A percentile compares a stretch with the other conserved stretches of the same genome.
Evolutionary conservation across 2,113 vertebrate species (phyloP).

Genomic region (Chaetodon trifascialis): DNA sequence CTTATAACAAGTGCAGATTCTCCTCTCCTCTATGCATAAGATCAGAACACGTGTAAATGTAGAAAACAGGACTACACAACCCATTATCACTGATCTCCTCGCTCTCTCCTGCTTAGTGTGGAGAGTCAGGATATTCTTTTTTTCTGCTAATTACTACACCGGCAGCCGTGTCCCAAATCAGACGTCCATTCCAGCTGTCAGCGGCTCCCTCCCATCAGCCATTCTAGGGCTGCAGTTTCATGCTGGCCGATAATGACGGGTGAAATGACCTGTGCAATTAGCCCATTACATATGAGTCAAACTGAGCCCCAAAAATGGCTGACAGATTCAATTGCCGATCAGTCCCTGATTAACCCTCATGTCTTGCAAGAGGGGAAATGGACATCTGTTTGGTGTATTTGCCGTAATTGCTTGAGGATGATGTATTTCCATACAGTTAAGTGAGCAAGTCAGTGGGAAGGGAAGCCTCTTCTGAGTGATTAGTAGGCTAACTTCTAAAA

Average conservation of each 20-base stretch:
- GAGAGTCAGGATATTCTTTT: constrained; percentile 1
- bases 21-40: background rate
- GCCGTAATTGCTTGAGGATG: constrained; percentile 49
- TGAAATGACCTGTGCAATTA: constrained; percentile 56
- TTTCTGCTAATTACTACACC: constrained; percentile 27
- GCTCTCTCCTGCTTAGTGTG: background rate
- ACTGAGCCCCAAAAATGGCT: constrained; percentile 45
- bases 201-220: constrained; percentile 14
- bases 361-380: constrained; percentile 22
- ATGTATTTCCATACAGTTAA: constrained; percentile 59
- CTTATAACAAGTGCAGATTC: background rate
- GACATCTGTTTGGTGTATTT: constrained; percentile 67
- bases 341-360: constrained; percentile 36
- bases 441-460: constrained; percentile 21
- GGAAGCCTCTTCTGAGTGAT: constrained; percentile 48
- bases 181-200: constrained; percentile 38
- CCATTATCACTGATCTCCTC: constrained; percentile 2
- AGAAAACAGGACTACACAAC: constrained; percentile 21
- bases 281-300: constrained; percentile 43
- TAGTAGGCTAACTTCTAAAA: constrained; percentile 34
- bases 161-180: constrained; percentile 28
- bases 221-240: constrained; percentile 32
- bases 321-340: constrained; percentile 50
- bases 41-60: background rate
- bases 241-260: constrained; percentile 38